Evolutionary conservation across 2,888 invertebrate species (phyloP), one percentile per base, ranked within the genome.

Genomic region (Pseudoips prasinana): DNA sequence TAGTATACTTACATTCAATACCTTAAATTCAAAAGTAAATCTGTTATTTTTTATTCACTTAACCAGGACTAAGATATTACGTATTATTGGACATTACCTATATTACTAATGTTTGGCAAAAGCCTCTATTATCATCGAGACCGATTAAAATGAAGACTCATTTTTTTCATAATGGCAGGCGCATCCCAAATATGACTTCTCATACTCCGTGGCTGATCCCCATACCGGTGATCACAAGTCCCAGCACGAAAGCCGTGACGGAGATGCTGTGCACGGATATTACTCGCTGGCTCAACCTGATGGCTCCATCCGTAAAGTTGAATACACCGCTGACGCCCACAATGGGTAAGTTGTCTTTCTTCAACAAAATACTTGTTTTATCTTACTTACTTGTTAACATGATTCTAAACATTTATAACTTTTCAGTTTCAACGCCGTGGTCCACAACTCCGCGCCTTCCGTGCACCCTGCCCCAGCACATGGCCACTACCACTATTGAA

Each of bases 201-300:
- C 83, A 22, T 90, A 90, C 67, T 89, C 89, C 39, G 90, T 90
- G 37, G 88, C 91, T 36, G 91, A 91, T 66, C 89, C 88, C 3
- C 91, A 91, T 67, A 91, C 91, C 52, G 92, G 91, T 22, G 91
- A 91, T 79, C 90, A 91, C 77, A 91, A 91, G 81, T 80, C 85
- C 57, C 91, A 82, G 40, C 79, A 72, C 51, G 82, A 83, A 61
- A 66, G 62, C 58, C 75, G 82, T 32, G 76, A 83, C 28, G 82
- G 82, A 6, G 82, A 82, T 29, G 71, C 76, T 8, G 82, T 82
- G 24, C 85, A 83, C 53, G 90, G 90, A 11, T 70, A 86, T 59
- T 89, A 90, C 76, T 79, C 85, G 1, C 69, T 90, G 35, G 68
- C 85, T 29, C 89, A 90, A 59, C 86, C 90, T 31, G 90, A 90